phyloP scores from a whole-genome alignment of 2,797 vertebrate genomes.

The Euthynnus affinis region DNA sequence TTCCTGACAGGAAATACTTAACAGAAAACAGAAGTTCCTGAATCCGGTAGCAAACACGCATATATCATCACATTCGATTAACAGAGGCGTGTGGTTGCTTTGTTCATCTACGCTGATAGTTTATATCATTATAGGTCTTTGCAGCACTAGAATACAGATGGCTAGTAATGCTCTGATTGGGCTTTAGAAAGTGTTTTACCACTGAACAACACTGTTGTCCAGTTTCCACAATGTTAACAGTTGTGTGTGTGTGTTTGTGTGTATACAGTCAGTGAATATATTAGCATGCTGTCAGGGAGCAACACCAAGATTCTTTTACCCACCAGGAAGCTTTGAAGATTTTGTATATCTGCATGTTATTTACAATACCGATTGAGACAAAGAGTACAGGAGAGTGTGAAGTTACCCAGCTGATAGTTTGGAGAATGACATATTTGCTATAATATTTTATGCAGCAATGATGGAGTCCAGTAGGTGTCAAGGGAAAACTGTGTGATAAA shows the following conservation, averaged over 20 bases:
- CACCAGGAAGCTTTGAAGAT: conserved; percentile 73
- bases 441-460: conserved; percentile 66
- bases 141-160: conserved; percentile 65
- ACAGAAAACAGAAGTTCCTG: conserved; percentile 62
- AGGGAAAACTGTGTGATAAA: conserved; percentile 10
- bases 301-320: conserved; percentile 61
- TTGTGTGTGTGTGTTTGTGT: conserved; percentile 52
- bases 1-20: conserved; percentile 61
- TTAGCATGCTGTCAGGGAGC: conserved; percentile 81
- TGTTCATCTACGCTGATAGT: conserved; percentile 61
- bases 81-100: conserved; percentile 67
- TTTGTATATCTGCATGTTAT: conserved; percentile 74
- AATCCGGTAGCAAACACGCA: conserved; percentile 77
- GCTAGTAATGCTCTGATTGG: conserved; percentile 33
- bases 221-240: conserved; percentile 59
- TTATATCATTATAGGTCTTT: conserved; percentile 56
- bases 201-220: conserved; percentile 43
- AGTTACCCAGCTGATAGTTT: conserved; percentile 48
- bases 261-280: conserved; percentile 73
- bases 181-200: conserved; percentile 52
- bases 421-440: conserved; percentile 45
- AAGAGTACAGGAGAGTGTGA: conserved; percentile 51
- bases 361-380: conserved; percentile 76
- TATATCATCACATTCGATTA: conserved; percentile 60
- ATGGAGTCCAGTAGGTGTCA: conserved; percentile 36